Evolutionary conservation across 1,140 invertebrate species (phyloP).

Genomic region (Drosophila littoralis): DNA sequence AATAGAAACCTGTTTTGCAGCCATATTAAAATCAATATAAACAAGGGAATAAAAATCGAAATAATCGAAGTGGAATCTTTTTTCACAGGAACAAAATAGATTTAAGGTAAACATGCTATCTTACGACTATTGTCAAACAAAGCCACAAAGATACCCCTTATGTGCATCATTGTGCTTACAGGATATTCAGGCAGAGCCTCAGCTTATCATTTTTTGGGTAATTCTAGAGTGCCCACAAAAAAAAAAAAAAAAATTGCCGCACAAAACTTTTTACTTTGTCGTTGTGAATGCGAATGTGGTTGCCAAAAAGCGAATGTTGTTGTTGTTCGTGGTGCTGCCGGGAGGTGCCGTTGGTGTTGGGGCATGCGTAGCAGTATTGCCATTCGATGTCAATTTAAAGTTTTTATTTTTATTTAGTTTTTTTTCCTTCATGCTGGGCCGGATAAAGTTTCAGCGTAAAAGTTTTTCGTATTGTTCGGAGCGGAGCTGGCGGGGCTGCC

Average conservation of each 20-base stretch:
- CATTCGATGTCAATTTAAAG: conserved; percentile 81
- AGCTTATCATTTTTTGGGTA: conserved; percentile 53
- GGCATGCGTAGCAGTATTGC: conserved; percentile 57
- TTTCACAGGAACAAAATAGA: neutral
- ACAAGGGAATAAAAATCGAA: too few species aligned
- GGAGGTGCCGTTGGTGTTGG: conserved; percentile 11
- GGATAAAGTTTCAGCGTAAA: conserved; percentile 66
- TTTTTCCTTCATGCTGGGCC: conserved; percentile 23
- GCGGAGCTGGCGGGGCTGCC: conserved; percentile 14
- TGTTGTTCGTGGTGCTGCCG: conserved; percentile 22
- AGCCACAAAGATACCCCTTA: too few species aligned
- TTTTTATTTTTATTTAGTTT: conserved; percentile 47
- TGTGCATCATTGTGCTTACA: conserved; percentile 1
- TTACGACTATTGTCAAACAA: too few species aligned
- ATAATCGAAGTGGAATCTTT: too few species aligned
- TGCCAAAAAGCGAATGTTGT: conserved; percentile 21
- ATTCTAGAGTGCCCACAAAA: conserved; percentile 29
- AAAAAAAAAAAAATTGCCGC: conserved; percentile 47
- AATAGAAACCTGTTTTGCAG: too few species aligned
- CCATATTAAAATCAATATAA: too few species aligned
- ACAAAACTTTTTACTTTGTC: conserved; percentile 76
- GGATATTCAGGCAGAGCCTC: conserved; percentile 2
- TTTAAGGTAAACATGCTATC: too few species aligned
- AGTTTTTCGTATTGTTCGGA: conserved; percentile 48
- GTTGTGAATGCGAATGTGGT: conserved; percentile 41